phyloP scores from a whole-genome alignment of 1,140 invertebrate genomes.

The Drosophila nebulosa region DNA sequence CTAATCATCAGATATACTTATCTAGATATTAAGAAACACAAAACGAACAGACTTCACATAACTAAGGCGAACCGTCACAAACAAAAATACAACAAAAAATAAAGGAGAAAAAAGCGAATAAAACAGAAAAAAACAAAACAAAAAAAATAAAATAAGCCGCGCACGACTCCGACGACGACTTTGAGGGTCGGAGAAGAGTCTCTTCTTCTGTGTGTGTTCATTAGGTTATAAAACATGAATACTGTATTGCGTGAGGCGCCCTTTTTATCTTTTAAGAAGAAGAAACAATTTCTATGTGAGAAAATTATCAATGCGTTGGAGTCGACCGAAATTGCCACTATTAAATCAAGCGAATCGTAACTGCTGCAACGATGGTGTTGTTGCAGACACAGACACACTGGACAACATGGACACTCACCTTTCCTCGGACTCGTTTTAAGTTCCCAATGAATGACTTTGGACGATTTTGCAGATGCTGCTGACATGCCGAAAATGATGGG shows the following conservation, averaged over 20 bases:
- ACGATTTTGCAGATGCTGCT: slow-evolving; percentile 44
- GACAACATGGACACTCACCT: too few species aligned
- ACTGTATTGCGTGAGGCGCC: slow-evolving; percentile 76
- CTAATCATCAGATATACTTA: slow-evolving; percentile 7
- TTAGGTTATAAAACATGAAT: slow-evolving; percentile 74
- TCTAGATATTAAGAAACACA: slow-evolving; percentile 11
- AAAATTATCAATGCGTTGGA: slow-evolving; percentile 80
- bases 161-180: slow-evolving; percentile 1
- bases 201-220: slow-evolving; percentile 57
- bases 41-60: background rate
- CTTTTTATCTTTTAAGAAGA: slow-evolving; percentile 64
- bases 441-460: slow-evolving; percentile 33
- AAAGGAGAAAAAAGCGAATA: background rate
- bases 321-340: slow-evolving; percentile 75
- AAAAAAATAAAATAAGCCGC: background rate
- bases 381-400: slow-evolving; percentile 12
- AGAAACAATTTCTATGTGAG: slow-evolving; percentile 64
- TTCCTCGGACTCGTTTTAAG: slow-evolving; percentile 28
- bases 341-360: slow-evolving; percentile 69
- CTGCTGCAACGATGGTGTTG: slow-evolving; percentile 30
- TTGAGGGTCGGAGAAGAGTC: slow-evolving; percentile 17
- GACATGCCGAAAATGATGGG: slow-evolving; percentile 67
- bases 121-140: background rate
- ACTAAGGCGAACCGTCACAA: background rate
- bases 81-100: too few species aligned